Percentiles rank a stretch among this genome's conserved stretches.
phyloP scores from a whole-genome alignment of 2,797 vertebrate genomes.

The Acipenser transmontanus region DNA sequence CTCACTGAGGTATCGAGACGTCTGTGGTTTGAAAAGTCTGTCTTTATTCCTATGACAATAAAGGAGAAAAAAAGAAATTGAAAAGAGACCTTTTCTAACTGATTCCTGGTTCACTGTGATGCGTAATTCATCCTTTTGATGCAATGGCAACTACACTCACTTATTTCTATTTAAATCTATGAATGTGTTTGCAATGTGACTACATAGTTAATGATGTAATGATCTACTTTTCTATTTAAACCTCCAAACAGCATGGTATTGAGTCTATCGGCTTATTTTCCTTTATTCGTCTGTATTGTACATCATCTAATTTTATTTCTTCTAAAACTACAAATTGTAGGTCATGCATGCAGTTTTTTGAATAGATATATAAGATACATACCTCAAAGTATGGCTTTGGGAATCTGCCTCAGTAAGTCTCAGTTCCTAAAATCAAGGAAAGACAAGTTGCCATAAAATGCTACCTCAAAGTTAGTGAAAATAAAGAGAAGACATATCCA shows the following conservation, averaged over 20 bases:
- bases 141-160: background rate
- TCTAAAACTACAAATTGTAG: no score
- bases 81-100: background rate
- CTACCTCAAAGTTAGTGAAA: no score
- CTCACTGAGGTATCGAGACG: conserved; percentile 89
- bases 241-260: background rate
- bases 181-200: no score
- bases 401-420: conserved; percentile 52
- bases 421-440: conserved; percentile 44
- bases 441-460: no score
- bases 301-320: no score
- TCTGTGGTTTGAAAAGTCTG: conserved; percentile 78
- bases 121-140: background rate
- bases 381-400: conserved; percentile 61
- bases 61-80: background rate
- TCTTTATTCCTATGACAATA: conserved; percentile 49
- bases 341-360: no score
- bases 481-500: background rate
- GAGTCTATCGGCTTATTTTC: no score
- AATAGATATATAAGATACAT: conserved; percentile 24
- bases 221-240: background rate
- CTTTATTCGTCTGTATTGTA: no score
- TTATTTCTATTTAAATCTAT: background rate
- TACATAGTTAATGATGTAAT: background rate
- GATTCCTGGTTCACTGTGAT: no score